Evolutionary conservation across 2,888 invertebrate genomes (phyloP), one percentile per base, ranked within the genome.

Genomic region (Chloromyia formosa): DNA sequence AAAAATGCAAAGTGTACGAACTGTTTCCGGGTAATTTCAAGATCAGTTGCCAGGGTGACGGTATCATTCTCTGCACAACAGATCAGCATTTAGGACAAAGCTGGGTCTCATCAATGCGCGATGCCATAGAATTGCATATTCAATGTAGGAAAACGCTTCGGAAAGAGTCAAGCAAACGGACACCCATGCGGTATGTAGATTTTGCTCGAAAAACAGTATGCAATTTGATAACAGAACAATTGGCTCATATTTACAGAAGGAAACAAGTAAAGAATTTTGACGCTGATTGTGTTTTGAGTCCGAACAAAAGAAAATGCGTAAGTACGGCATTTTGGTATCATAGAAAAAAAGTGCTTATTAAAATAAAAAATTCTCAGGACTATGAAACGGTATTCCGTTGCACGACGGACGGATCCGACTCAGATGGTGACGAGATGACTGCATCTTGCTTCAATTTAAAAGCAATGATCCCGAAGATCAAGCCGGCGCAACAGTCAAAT

Each of bases 1-100:
- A 90, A 75, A 92, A 92, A 81, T 92, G 92, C 81, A 88, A 86
- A 77, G 87, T 93, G 1, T 87, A 87, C 53, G 87, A 90, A 75
- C 87, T 91, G 77, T 80, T 85, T 73, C 84, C 85, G 0, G 90
- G 90, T 0, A 87, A 89, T 77, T 90, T 91, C 78, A 88, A 88
- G 81, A 84, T 92, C 3, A 86, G 86, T 0, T 91, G 91, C 77
- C 87, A 89, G 76, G 86, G 87, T 40, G 88, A 90, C 78, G 87
- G 86, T 27, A 83, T 90, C 0, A 86, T 89, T 72, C 83, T 91
- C 35, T 89, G 89, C 79, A 87, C 89, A 14, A 86, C 87, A 58
- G 87, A 87, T 75, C 84, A 86, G 0, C 84, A 86, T 23, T 86
- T 88, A 69, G 87, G 88, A 14, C 86, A 87, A 76, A 84, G 84